phyloP scores from a whole-genome alignment of 2,888 invertebrate species.

The Ectemnius continuus region DNA sequence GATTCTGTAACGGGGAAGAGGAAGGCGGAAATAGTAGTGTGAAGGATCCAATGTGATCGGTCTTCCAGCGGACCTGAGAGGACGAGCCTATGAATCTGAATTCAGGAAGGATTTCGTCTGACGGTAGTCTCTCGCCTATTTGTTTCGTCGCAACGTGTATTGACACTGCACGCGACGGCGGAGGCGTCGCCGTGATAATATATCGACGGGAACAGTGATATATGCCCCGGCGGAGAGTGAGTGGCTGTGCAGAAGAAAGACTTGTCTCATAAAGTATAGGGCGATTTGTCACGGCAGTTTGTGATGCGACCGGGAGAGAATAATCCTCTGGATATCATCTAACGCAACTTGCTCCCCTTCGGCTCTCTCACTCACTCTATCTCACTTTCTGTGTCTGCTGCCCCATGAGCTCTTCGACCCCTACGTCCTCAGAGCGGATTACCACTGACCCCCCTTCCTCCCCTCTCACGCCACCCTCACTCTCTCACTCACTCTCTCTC shows the following conservation, averaged over 20 bases:
- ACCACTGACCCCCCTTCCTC: constrained; percentile 52
- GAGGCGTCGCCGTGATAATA: constrained; percentile 67
- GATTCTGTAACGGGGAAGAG: neutral
- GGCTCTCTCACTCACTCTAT: constrained; percentile 10
- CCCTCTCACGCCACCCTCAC: constrained; percentile 21
- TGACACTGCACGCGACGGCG: constrained; percentile 60
- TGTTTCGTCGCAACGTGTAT: constrained; percentile 64
- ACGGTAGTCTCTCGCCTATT: constrained; percentile 52
- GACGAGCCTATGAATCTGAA: constrained; percentile 48
- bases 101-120: constrained; percentile 59
- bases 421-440: constrained; percentile 60
- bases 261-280: constrained; percentile 75
- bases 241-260: constrained; percentile 70
- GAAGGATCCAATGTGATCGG: neutral
- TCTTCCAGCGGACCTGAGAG: neutral
- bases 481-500: too few species aligned
- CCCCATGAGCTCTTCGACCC: constrained; percentile 47
- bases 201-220: constrained; percentile 69
- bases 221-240: constrained; percentile 66
- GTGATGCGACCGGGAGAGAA: constrained; percentile 73
- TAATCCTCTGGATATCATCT: constrained; percentile 74
- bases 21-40: too few species aligned
- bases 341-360: constrained; percentile 55
- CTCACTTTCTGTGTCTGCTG: constrained; percentile 5
- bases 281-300: constrained; percentile 76